Base-by-base conservation (phyloP, 1,140 invertebrate species). In the Drusus annulatus region DNA sequence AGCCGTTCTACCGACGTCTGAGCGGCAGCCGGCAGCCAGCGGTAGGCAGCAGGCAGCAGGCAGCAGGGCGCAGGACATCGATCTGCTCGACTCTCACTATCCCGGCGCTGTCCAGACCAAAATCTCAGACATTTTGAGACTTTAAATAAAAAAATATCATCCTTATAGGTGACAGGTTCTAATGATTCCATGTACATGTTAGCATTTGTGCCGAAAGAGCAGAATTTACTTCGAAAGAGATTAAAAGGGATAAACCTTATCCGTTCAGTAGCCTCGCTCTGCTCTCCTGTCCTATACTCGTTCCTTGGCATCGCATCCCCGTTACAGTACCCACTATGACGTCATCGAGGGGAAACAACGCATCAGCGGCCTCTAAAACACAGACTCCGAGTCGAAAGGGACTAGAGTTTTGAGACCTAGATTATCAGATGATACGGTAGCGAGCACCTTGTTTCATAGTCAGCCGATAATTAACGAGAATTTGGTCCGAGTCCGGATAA, bases 281-380 rank as follows among this genome's bases (percentile, higher is more conserved):
- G 69, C 28, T 74, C 50, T 56, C 51, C 51, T 52, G 69, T 74
- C 51, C 51, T 17, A 54, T 74, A 74, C 69, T 54, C 69, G 8
- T 54, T 74, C 50, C 69, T 51, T 74, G n/a, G 69, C 69, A 45
- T 73, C 69, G 52, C 69, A 74, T 74, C 52, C 52, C 52, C 25
- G 50, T 74, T 51, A 31, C n/a, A 54, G 69, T 74, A 28, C 52
- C 25, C 8, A 54, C 15, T 8, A 15, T 54, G 69, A 74, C 69
- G 69, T 74, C 69, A 74, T 56, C 23, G 51, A 5, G 19, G 36
- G 28, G 36, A 69, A 36, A 25, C 15, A 28, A 63, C 23, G 28
- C 17, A 51, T 16, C 28, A 50, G 16, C 36, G 16, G 31, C 3
- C 5, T 8, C 6, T 3, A 69, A 69, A 50, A 25, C 17, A 4